These are phyloP conservation scores for Anastrepha ludens DNA, from an alignment of 1,140 invertebrate species.

Conservation along the genomic window DNA sequence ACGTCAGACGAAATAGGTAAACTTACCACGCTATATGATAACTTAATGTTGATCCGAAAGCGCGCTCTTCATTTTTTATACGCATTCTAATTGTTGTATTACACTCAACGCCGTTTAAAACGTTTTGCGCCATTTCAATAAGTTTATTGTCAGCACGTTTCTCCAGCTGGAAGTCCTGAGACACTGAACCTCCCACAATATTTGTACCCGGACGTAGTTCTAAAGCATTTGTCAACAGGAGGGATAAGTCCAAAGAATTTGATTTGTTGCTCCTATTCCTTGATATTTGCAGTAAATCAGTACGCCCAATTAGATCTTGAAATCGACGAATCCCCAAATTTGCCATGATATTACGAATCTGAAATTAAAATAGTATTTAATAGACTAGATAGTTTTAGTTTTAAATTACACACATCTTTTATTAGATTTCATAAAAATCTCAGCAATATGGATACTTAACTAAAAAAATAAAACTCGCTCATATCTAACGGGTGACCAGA, in stretches of 20 bases:
- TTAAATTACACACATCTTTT: no score
- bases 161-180: slow-evolving; percentile 93
- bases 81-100: slow-evolving; percentile 85
- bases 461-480: no score
- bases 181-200: slow-evolving; percentile 91
- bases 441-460: no score
- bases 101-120: slow-evolving; percentile 83
- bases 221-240: slow-evolving; percentile 91
- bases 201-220: slow-evolving; percentile 92
- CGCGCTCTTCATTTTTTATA: slow-evolving; percentile 93
- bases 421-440: no score
- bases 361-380: not conserved
- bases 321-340: slow-evolving; percentile 91
- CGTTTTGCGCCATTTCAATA: slow-evolving; percentile 83
- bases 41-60: slow-evolving; percentile 95
- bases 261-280: slow-evolving; percentile 83
- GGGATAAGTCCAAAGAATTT: slow-evolving; percentile 87
- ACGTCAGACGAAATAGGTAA: no score
- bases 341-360: slow-evolving; percentile 92
- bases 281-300: slow-evolving; percentile 87
- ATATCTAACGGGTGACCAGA: no score
- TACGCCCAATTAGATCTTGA: slow-evolving; percentile 95
- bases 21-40: slow-evolving; percentile 94
- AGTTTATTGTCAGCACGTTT: slow-evolving; percentile 90
- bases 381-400: slow-evolving; percentile 72